phyloP scores from a whole-genome alignment of 2,888 invertebrate species.

The Drosophila fulvimacula region DNA sequence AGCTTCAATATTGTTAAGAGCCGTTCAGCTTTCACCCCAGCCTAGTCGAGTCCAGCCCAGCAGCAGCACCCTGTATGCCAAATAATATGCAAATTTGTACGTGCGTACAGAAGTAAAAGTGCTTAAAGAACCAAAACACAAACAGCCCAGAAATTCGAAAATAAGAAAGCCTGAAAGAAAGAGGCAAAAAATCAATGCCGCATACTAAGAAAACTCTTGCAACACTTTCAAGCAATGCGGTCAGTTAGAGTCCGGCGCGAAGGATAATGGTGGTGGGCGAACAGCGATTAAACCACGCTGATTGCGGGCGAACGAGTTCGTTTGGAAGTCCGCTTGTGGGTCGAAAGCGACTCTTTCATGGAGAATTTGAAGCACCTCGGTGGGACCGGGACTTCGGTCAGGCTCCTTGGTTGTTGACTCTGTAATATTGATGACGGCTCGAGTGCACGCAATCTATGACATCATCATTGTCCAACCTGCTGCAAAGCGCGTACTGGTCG shows the following conservation, averaged over 20 bases:
- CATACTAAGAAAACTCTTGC: constrained; percentile 38
- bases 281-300: constrained; percentile 63
- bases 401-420: constrained; percentile 31
- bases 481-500: constrained; percentile 20
- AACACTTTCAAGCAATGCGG: constrained; percentile 54
- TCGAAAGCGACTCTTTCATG: constrained; percentile 36
- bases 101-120: constrained; percentile 58
- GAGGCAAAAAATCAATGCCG: constrained; percentile 65
- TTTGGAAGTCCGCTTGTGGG: constrained; percentile 46
- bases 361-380: constrained; percentile 22
- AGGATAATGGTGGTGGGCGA: constrained; percentile 20
- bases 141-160: constrained; percentile 23
- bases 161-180: constrained; percentile 4
- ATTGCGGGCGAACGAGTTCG: constrained; percentile 67
- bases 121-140: constrained; percentile 35
- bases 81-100: constrained; percentile 67
- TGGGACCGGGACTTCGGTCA: constrained; percentile 3
- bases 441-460: constrained; percentile 81
- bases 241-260: constrained; percentile 30
- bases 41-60: not conserved
- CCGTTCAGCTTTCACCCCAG: not conserved
- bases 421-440: constrained; percentile 76
- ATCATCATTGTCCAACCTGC: constrained; percentile 61
- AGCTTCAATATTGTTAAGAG: not conserved
- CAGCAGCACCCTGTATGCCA: constrained; percentile 34